A percentile compares a stretch with the other conserved stretches of the same genome.
phyloP scores from a whole-genome alignment of 2,113 vertebrate species.

The Equus przewalskii region DNA sequence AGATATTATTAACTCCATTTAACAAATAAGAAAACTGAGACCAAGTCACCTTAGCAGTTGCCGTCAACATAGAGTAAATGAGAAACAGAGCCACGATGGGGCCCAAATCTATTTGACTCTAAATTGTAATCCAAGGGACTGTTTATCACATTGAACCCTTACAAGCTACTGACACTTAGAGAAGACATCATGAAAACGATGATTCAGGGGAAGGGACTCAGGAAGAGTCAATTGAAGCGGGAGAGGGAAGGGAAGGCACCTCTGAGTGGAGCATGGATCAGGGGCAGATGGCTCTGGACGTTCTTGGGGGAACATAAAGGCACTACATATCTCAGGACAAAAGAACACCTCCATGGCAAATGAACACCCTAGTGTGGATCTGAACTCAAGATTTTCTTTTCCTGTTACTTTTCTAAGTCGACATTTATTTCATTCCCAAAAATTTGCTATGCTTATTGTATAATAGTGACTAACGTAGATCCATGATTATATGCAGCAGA shows the following conservation, averaged over 20 bases:
- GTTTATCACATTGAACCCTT: not conserved
- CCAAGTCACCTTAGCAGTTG: not conserved
- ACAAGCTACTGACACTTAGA: not conserved
- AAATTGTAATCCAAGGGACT: not conserved
- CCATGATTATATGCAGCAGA: not conserved
- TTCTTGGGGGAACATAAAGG: not conserved
- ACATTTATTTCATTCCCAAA: not conserved
- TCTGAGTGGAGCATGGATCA: not conserved
- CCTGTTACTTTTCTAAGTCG: not conserved
- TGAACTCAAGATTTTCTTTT: not conserved
- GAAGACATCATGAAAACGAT: not conserved
- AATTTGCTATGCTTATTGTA: not conserved
- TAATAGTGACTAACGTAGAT: not conserved
- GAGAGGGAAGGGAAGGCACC: not conserved
- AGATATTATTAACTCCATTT: not conserved
- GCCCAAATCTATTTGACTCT: not conserved
- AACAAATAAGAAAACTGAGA: conserved; percentile 42
- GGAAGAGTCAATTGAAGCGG: not conserved
- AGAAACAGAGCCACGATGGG: not conserved
- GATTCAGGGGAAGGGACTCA: not conserved
- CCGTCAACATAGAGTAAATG: not conserved
- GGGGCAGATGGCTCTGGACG: not conserved
- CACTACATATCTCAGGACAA: not conserved
- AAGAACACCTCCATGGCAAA: not conserved
- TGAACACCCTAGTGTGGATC: not conserved